Percentiles rank a stretch among this genome's conserved stretches.
Conservation (phyloP, 1,140 invertebrate genomes). For the Dreissena polymorpha region DNA sequence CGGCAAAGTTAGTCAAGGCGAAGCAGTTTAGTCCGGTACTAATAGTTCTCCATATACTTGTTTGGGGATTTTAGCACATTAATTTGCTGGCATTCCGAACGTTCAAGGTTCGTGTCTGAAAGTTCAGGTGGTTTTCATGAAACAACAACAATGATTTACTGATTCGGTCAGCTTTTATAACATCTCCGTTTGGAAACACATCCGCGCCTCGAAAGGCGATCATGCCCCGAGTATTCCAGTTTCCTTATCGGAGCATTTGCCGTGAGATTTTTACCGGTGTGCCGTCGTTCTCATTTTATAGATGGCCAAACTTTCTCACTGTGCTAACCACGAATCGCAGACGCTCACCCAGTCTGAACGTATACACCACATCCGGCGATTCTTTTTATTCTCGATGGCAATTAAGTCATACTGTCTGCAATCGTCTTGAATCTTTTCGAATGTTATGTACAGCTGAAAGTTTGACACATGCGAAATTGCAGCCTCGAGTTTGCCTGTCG, state of each 20-base stretch:
- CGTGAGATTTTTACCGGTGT: not conserved
- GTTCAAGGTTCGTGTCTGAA: conserved; percentile 20
- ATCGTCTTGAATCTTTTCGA: conserved; percentile 45
- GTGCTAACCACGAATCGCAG: conserved; percentile 22
- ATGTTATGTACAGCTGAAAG: conserved; percentile 31
- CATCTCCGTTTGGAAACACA: conserved; percentile 46
- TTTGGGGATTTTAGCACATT: conserved; percentile 28
- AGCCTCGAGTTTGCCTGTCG: conserved; percentile 16
- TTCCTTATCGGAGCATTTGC: conserved; percentile 5
- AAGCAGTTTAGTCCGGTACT: conserved; percentile 40
- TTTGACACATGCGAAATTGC: conserved; percentile 26
- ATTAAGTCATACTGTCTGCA: conserved; percentile 38
- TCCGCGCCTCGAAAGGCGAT: conserved; percentile 28
- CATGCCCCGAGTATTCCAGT: conserved; percentile 32
- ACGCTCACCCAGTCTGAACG: conserved; percentile 42
- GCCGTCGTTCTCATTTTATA: conserved; percentile 35
- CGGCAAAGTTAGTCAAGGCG: conserved; percentile 42
- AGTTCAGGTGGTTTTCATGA: conserved; percentile 29
- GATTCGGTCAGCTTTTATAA: conserved; percentile 36
- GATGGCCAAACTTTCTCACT: conserved; percentile 46
- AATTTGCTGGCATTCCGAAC: conserved; percentile 26
- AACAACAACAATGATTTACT: conserved; percentile 39
- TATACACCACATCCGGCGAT: conserved; percentile 35
- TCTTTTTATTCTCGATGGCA: conserved; percentile 22
- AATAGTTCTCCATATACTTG: conserved; percentile 12